A percentile compares a stretch with the other conserved stretches of the same genome.
These are phyloP conservation scores for Phaedon cochleariae DNA, from an alignment of 2,888 invertebrate species.

Conservation along the genomic window DNA sequence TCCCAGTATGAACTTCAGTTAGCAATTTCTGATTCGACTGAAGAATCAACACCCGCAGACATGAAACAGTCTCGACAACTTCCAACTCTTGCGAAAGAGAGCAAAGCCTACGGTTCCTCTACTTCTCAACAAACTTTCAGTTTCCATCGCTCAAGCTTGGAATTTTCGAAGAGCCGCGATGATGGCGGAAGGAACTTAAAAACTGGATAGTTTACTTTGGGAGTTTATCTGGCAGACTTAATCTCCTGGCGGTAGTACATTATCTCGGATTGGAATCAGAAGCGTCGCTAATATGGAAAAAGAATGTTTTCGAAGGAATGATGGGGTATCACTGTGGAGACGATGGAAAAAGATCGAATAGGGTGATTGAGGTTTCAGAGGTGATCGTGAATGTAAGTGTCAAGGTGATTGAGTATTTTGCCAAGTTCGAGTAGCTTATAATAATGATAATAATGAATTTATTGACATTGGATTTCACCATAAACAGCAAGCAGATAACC, in stretches of 20 bases:
- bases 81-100: not conserved
- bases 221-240: conserved; percentile 27
- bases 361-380: no score
- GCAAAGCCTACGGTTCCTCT: not conserved
- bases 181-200: conserved; percentile 16
- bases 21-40: conserved; percentile 12
- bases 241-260: conserved; percentile 22
- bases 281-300: conserved; percentile 22
- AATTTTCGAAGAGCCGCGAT: not conserved
- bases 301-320: conserved; percentile 1
- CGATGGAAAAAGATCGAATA: no score
- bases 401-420: no score
- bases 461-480: no score
- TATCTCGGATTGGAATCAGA: conserved; percentile 32
- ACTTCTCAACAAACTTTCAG: not conserved
- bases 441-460: no score
- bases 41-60: conserved; percentile 14
- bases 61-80: not conserved
- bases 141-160: not conserved
- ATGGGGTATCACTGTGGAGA: no score
- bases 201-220: conserved; percentile 32
- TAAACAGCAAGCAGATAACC: no score
- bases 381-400: no score
- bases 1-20: conserved; percentile 8
- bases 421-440: no score